Base-by-base conservation (phyloP, 2,113 vertebrate genomes). In the Machaerirhynchus nigripectus region DNA sequence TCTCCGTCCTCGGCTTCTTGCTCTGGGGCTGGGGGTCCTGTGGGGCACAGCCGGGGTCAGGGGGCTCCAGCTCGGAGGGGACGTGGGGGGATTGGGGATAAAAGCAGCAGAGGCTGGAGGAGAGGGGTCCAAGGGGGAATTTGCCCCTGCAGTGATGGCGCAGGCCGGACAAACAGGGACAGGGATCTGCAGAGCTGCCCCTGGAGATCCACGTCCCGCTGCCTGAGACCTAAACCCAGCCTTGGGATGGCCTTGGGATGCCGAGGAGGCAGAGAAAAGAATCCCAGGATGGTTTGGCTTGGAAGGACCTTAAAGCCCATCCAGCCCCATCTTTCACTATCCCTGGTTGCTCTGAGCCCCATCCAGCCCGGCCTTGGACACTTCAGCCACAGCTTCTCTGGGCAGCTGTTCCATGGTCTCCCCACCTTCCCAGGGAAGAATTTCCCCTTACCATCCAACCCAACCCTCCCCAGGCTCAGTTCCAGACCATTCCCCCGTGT, bases 1-100 rank as follows among this genome's bases (percentile, higher is more conserved):
- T 98, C 95, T 99, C 98, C 1, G 56, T 81, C 81, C 98, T 99
- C n/a, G 75, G 95, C 89, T 90, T 99, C 97, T 99, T 98, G 42
- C 89, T 92, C 55, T 76, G 96, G 87, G 91, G 92, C 83, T 92
- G 83, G 6, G 84, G 30, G 3, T 92, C 94, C 97, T 98, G 86
- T 0, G 20, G 87, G 39, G 68, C 6, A 55, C 19, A 96, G 37
- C 4, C 2, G 4, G 71, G 11, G 10, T 87, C 28, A 86, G 68
- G 56, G 17, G 33, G 69, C 69, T 64, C 9, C 13, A 24, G 67
- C 30, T 26, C 0, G 9, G 24, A 15, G 15, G 26, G n/a, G 35
- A 20, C 4, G 9, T 3, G 40, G 31, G 24, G 33, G 35, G 28
- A 11, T 1, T 11, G 1, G 49, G 82, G 49, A 20, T 33, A 31